Evolutionary conservation across 1,140 invertebrate genomes (phyloP), one percentile per base, ranked within the genome.

Genomic region (Drosophila littoralis): DNA sequence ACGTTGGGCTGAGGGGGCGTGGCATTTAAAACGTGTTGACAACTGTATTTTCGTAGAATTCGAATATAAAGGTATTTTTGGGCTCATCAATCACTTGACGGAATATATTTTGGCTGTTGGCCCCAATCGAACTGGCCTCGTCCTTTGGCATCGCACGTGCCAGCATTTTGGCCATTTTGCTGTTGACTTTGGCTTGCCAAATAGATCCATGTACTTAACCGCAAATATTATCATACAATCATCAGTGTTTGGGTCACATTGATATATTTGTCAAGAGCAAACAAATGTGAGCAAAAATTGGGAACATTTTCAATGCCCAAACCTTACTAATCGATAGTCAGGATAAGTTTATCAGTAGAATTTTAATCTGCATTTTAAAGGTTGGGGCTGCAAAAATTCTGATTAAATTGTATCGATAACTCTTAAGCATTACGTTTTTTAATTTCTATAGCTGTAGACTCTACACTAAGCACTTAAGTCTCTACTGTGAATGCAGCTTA

Each of bases 1-100:
- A 28, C 22, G 22, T 28, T 28, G 4, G 22, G 4, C 40, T 36
- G 15, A 6, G 42, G 52, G 69, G 38, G 32, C 40, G 13, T 2
- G n/a, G 17, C 51, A 40, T 45, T 64, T 33, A 35, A 22, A 55
- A 61, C 71, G 57, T 69, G 58, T 82, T 80, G 83, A 84, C 77
- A 83, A 73, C 77, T 83, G 77, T 73, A 80, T 85, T 77, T 73
- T 65, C 36, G 51, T 48, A 6, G 5, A 32, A 10, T 48, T 48
- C 32, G 58, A 61, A 70, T 22, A 43, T 51, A 52, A 36, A n/a
- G 4, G 6, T n/a, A n/a, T n/a, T n/a, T n/a, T 36, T 36, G 5
- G 13, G 50, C 54, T 70, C 81, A 83, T 84, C 81, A 80, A 83
- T 83, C 81, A 84, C 65, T 80, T 51, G 58, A 40, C 68, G 12